phyloP scores from a whole-genome alignment of 2,797 vertebrate genomes.

The Notolabrus celidotus region DNA sequence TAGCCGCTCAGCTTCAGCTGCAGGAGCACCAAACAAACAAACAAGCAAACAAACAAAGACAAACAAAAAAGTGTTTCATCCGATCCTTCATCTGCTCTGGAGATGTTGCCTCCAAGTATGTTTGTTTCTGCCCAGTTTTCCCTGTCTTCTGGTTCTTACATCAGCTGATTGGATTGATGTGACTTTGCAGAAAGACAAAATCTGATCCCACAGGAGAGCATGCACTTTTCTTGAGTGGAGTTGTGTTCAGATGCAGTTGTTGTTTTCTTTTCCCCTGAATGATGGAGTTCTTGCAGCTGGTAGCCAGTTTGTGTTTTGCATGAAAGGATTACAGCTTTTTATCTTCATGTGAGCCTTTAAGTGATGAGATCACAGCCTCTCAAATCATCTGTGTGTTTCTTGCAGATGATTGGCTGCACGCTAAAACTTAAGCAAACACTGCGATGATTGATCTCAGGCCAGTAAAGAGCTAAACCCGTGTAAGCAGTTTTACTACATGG shows the following conservation, averaged over 20 bases:
- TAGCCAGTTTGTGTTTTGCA: conserved; percentile 27
- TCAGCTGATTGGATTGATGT: conserved; percentile 45
- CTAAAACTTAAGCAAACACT: conserved; percentile 13
- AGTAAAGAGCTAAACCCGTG: neutral
- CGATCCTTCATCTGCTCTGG: conserved; percentile 37
- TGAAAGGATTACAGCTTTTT: conserved; percentile 26
- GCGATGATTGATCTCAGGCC: conserved; percentile 2
- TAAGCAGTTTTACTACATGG: neutral
- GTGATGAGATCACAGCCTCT: conserved; percentile 7
- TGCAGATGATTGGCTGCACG: conserved; percentile 6
- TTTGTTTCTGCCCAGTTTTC: conserved; percentile 6
- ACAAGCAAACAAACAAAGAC: conserved; percentile 9
- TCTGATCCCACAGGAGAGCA: conserved; percentile 2
- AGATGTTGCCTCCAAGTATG: conserved; percentile 47
- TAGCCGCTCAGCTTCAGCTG: conserved; percentile 29
- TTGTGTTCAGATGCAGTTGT: conserved; percentile 8
- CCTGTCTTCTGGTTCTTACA: neutral
- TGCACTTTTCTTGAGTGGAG: conserved; percentile 8
- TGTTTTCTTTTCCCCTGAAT: neutral
- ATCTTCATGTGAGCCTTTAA: conserved; percentile 9
- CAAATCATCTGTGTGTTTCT: conserved; percentile 14
- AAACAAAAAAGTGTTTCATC: conserved; percentile 33
- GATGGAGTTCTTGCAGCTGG: conserved; percentile 5
- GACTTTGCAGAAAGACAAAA: conserved; percentile 32
- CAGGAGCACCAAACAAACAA: conserved; percentile 9